These are phyloP conservation scores for Columba livia DNA, from an alignment of 2,113 vertebrate genomes.

Conservation along the genomic window DNA sequence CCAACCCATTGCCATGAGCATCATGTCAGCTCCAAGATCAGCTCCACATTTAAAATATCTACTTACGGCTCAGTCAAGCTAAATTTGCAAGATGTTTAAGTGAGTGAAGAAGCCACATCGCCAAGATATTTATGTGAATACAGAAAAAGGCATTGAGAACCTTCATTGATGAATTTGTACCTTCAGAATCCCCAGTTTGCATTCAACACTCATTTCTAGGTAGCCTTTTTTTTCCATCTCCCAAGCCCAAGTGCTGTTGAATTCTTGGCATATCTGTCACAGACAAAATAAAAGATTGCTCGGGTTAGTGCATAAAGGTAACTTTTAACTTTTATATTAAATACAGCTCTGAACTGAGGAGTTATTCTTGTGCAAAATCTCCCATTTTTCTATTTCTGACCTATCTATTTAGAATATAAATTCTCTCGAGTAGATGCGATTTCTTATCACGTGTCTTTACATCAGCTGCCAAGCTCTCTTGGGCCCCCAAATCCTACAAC, in stretches of 20 bases:
- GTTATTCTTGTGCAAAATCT: not conserved
- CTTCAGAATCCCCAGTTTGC: slow-evolving; percentile 95
- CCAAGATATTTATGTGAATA: not conserved
- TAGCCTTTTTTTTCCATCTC: slow-evolving; percentile 98
- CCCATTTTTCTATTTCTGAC: not conserved
- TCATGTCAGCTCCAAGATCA: not conserved
- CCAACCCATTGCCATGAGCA: not conserved
- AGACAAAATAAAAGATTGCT: slow-evolving; percentile 21
- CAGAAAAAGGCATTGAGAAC: slow-evolving; percentile 9
- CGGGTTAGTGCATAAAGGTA: not conserved
- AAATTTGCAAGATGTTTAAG: not conserved
- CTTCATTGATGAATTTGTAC: slow-evolving; percentile 65
- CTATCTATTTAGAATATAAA: not conserved
- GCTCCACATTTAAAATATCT: not conserved
- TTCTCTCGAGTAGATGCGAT: not conserved
- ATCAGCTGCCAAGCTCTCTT: not conserved
- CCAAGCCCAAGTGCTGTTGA: slow-evolving; percentile 97
- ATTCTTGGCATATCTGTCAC: slow-evolving; percentile 92
- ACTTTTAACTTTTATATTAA: not conserved
- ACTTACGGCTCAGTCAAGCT: not conserved
- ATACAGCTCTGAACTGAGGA: not conserved
- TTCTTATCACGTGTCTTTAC: not conserved
- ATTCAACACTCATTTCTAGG: slow-evolving; percentile 92
- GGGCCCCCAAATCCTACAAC: not conserved
- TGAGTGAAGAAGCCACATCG: not conserved